A percentile compares a stretch with the other conserved stretches of the same genome.
These are phyloP conservation scores for Aramus guarauna DNA, from an alignment of 2,113 vertebrate genomes.

Conservation along the genomic window DNA sequence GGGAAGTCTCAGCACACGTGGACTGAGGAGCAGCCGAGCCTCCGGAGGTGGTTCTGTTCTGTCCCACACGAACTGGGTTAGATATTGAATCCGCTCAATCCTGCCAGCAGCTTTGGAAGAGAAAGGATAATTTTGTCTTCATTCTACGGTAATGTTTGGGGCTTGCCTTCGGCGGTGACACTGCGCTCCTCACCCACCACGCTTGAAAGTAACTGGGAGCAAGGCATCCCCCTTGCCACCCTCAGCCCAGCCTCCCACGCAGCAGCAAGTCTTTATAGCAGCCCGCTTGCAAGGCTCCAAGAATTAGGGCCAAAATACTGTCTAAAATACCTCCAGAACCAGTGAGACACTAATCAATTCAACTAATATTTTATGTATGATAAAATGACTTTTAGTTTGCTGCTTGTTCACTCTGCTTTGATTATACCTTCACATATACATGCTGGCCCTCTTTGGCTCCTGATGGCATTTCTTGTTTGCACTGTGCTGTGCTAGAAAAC, in stretches of 20 bases:
- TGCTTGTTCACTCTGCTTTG: neutral
- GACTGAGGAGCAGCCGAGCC: neutral
- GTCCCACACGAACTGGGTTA: neutral
- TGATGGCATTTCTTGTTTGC: neutral
- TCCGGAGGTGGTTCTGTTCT: rapidly evolving
- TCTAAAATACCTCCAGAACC: neutral
- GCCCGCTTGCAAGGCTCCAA: neutral
- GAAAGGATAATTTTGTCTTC: neutral
- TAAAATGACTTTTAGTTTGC: neutral
- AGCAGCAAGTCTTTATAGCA: neutral
- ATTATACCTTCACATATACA: neutral
- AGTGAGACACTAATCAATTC: neutral
- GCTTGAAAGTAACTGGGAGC: neutral
- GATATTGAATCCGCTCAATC: neutral
- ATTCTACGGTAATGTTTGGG: neutral
- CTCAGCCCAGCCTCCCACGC: neutral
- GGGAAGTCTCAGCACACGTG: neutral
- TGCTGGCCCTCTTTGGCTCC: neutral
- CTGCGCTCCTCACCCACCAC: rapidly evolving
- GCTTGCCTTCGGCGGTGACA: neutral
- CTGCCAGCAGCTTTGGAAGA: neutral
- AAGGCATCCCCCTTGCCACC: neutral
- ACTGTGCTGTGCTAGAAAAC: neutral
- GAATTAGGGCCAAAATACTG: neutral
- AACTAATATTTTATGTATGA: neutral